Conservation (phyloP, 1,140 invertebrate species). For the Armadillidium nasatum region DNA sequence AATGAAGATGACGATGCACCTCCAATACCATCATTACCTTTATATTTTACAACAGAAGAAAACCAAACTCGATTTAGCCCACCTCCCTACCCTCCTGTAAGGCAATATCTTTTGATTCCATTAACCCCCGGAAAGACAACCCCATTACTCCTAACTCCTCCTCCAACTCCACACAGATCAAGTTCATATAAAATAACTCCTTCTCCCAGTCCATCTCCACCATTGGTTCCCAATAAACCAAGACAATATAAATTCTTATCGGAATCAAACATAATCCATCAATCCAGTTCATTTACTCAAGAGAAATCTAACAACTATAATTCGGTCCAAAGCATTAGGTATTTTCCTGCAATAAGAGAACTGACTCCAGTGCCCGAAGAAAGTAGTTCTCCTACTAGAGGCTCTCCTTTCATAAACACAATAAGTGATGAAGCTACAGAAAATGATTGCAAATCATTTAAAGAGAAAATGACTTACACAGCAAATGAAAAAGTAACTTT, state of each 20-base stretch:
- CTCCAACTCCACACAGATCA: slow-evolving; percentile 40
- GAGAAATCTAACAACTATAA: neutral
- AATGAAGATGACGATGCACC: neutral
- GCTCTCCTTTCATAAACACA: slow-evolving; percentile 33
- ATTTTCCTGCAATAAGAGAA: slow-evolving; percentile 28
- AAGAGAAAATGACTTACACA: neutral
- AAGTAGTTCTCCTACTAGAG: slow-evolving; percentile 18
- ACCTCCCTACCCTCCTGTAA: slow-evolving; percentile 32
- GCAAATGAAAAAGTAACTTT: slow-evolving; percentile 4
- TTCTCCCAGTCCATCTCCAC: slow-evolving; percentile 33
- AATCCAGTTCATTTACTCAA: neutral
- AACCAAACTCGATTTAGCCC: no score
- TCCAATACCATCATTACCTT: neutral
- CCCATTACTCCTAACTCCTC: slow-evolving; percentile 30
- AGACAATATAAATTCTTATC: neutral
- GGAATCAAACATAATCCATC: slow-evolving; percentile 7
- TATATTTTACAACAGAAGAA: neutral
- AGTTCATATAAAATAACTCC: slow-evolving; percentile 36
- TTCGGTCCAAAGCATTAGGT: neutral
- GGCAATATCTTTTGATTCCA: slow-evolving; percentile 41
- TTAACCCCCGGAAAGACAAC: slow-evolving; percentile 27
- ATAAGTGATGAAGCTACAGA: neutral
- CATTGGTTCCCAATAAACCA: slow-evolving; percentile 11
- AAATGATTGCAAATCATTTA: neutral
- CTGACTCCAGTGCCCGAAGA: slow-evolving; percentile 43